A percentile compares a stretch with the other conserved stretches of the same genome.
phyloP scores from a whole-genome alignment of 2,797 vertebrate genomes.

The Hyperoplus lanceolatus region DNA sequence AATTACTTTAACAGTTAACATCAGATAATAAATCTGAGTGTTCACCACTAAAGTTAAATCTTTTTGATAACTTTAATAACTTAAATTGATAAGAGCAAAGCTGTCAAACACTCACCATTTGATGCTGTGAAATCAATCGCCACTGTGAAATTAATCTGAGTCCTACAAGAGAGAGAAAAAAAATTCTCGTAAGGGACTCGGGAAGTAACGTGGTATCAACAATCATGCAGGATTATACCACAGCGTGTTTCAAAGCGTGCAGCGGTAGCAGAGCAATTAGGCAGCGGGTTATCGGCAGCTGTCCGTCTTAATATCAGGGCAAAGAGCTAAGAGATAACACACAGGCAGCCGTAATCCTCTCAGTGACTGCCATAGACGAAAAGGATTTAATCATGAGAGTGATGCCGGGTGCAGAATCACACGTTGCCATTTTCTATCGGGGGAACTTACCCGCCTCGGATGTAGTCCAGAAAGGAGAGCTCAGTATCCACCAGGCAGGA shows the following conservation, averaged over 20 bases:
- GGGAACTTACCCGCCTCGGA: constrained; percentile 95
- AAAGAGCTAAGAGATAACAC: constrained; percentile 27
- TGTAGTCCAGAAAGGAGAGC: constrained; percentile 98
- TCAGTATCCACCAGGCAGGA: constrained; percentile 98
- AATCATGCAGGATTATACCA: constrained; percentile 67
- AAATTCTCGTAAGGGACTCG: constrained; percentile 36
- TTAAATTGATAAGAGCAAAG: constrained; percentile 27
- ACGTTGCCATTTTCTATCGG: neutral
- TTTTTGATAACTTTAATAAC: constrained; percentile 22
- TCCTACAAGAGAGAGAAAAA: constrained; percentile 86
- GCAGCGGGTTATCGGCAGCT: constrained; percentile 61
- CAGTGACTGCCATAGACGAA: constrained; percentile 4
- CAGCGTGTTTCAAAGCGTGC: constrained; percentile 63
- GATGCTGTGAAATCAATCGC: constrained; percentile 99
- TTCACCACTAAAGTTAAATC: constrained; percentile 26
- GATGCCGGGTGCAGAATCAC: neutral
- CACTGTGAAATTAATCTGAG: constrained; percentile 99
- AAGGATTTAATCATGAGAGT: constrained; percentile 11
- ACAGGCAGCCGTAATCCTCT: constrained; percentile 32
- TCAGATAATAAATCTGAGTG: constrained; percentile 32
- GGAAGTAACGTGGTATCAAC: constrained; percentile 49
- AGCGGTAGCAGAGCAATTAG: constrained; percentile 51
- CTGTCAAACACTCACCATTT: constrained; percentile 90
- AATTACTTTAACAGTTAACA: constrained; percentile 11
- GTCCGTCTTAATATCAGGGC: constrained; percentile 56